phyloP scores from a whole-genome alignment of 2,888 invertebrate genomes.

The Drosophila putrida region DNA sequence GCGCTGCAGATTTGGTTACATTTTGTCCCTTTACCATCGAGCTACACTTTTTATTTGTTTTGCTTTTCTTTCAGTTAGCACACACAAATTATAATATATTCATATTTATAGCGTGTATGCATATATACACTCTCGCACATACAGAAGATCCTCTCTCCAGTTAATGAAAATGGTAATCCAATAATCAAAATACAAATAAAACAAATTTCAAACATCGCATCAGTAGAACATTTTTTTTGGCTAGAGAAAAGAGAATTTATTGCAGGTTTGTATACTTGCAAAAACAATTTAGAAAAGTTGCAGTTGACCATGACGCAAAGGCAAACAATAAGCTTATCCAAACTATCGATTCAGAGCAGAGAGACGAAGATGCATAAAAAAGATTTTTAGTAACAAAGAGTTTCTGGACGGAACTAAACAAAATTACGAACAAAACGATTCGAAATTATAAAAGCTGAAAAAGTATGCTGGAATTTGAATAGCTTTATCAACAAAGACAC shows the following conservation, averaged over 20 bases:
- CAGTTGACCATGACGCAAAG: conserved; percentile 28
- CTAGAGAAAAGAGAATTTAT: neutral
- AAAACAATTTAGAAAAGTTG: conserved; percentile 42
- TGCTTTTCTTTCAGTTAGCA: conserved; percentile 45
- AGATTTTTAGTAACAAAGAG: conserved; percentile 4
- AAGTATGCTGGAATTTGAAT: neutral
- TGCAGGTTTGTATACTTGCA: conserved; percentile 6
- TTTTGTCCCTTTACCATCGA: conserved; percentile 28
- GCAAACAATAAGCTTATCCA: neutral
- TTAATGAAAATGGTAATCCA: too few species aligned
- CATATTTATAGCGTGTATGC: conserved; percentile 7
- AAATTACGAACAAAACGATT: conserved; percentile 6
- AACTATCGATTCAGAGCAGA: conserved; percentile 25
- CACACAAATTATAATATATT: conserved; percentile 15
- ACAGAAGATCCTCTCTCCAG: too few species aligned
- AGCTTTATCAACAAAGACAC: conserved; percentile 29
- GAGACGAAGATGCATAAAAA: neutral
- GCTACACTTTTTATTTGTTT: conserved; percentile 68
- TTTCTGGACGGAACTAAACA: conserved; percentile 1
- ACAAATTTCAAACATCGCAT: too few species aligned
- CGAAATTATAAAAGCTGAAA: neutral
- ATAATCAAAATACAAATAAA: neutral
- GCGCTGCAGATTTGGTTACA: conserved; percentile 31
- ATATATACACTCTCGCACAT: neutral
- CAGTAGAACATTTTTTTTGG: neutral